Base-by-base conservation (phyloP, 37 sponge, comb jelly and placozoan species). In the Spongia lamella region DNA sequence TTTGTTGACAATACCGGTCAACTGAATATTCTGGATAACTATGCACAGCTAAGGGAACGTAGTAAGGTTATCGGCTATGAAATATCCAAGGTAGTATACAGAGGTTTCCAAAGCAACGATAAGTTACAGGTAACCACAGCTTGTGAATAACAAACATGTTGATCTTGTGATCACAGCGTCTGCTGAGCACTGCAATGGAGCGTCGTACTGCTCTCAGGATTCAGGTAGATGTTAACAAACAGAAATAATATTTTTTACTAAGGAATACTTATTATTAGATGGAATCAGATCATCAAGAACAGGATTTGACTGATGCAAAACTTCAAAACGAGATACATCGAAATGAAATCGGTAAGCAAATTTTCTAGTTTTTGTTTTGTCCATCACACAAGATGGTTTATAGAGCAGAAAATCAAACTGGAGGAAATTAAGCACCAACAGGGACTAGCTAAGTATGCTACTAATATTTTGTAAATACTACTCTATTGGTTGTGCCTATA, bases 251-350 rank as follows among this genome's bases (percentile, higher is more conserved):
- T 27, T 38, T 27, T 33, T 31, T 15, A 35, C 25, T 11, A 9
- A 24, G 38, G 5, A 9, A 33, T 31, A 27, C 13, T 43, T 5
- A 43, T 43, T 43, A 9, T 43, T 43, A 69, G 56, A 71, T 90
- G 76, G 91, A 90, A 63, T 38, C 66, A 2, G 91, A 86, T 21
- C 70, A 86, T 24, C 88, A 90, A 56, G 68, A 68, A 9, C 91
- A 90, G 38, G 91, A 90, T 37, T 70, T 90, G 21, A 90, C 91
- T 7, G 91, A 90, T 57, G 82, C 82, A 52, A 90, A 90, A 38
- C 70, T 90, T 47, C 78, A 57, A 63, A 86, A 82, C 17, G 84
- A 86, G 9, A 88, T 81, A 38, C 83, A 90, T 50, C 43, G 78
- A 19, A 75, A 66, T 32, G 47, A 63, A 17, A 27, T 90, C 17